These are phyloP conservation scores for Automeris io DNA, from an alignment of 2,888 invertebrate genomes.

Conservation along the genomic window DNA sequence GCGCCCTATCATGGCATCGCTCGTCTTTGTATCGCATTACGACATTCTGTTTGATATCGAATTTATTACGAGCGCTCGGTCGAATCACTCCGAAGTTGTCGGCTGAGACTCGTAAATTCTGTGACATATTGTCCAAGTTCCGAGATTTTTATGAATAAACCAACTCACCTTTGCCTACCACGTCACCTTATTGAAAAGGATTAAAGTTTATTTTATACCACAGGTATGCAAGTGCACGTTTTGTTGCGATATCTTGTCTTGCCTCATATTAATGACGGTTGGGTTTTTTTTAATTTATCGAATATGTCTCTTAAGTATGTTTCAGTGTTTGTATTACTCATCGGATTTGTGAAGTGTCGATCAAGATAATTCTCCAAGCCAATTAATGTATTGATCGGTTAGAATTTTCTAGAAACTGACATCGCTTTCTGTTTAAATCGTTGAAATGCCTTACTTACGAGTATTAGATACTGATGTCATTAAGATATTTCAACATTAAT, in stretches of 20 bases:
- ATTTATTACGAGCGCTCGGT: conserved; percentile 58
- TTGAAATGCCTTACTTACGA: too few species aligned
- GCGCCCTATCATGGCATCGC: conserved; percentile 53
- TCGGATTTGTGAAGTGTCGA: conserved; percentile 30
- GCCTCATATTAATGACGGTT: conserved; percentile 62
- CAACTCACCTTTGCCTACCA: conserved; percentile 22
- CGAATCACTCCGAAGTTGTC: conserved; percentile 60
- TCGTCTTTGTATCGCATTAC: conserved; percentile 62
- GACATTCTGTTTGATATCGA: conserved; percentile 67
- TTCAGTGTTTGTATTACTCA: conserved; percentile 34
- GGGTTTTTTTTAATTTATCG: conserved; percentile 56
- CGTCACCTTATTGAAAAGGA: conserved; percentile 23
- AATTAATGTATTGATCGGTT: conserved; percentile 24
- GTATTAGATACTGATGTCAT: too few species aligned
- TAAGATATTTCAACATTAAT: too few species aligned
- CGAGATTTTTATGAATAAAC: conserved; percentile 53
- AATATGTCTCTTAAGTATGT: conserved; percentile 44
- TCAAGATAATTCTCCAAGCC: conserved; percentile 31
- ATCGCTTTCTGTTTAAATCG: not conserved
- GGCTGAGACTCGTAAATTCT: conserved; percentile 63
- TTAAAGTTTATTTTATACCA: conserved; percentile 33
- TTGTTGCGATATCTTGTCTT: conserved; percentile 46
- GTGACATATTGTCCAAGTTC: conserved; percentile 65
- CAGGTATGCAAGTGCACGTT: conserved; percentile 20
- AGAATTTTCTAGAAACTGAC: not conserved